Evolutionary conservation across 2,113 vertebrate genomes (phyloP), one percentile per base, ranked within the genome.

Genomic region (Catharus minimus): DNA sequence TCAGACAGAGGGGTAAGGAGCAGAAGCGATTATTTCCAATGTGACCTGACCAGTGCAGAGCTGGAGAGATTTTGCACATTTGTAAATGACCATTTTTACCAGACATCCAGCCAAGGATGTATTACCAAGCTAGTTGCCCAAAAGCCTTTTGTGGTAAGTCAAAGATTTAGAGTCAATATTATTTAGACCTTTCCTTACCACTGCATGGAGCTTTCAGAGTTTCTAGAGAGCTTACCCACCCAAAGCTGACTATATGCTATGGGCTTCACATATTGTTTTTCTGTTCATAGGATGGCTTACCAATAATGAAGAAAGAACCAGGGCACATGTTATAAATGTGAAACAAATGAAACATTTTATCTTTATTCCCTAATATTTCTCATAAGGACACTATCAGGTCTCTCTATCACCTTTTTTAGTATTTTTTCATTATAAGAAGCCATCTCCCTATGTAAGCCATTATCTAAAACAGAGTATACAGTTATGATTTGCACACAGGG

Each of bases 401-500:
- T 69, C 62, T 82, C 50, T 64, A 49, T 62, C 73, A 92, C 9
- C 7, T 67, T 72, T 86, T 75, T 44, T 43, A 44, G 32, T 68
- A 38, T 94, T 82, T 94, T 71, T 82, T 86, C 11, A 1, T 86
- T 81, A 61, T 82, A 69, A 81, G 57, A 79, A 82, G 61, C 41
- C 73, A 62, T 72, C 19, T 93, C 23, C 10, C 46, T 90, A n/a
- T 86, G 32, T 88, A 94, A 90, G 66, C 74, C 86, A 84, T 93
- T 90, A 93, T 89, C 77, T 86, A 88, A 95, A 90, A 43, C 61
- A 84, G 93, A 94, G 58, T 89, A 94, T 95, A 88, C 77, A 55
- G 18, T 76, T 86, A 62, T 81, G 85, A 94, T 90, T 92, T 94
- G 68, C 82, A 76, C 91, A 88, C 33, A 76, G 89, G 94, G 76